Evolutionary conservation across 2,797 vertebrate species (phyloP), one percentile per base, ranked within the genome.

Genomic region (Onychomys arenicola): DNA sequence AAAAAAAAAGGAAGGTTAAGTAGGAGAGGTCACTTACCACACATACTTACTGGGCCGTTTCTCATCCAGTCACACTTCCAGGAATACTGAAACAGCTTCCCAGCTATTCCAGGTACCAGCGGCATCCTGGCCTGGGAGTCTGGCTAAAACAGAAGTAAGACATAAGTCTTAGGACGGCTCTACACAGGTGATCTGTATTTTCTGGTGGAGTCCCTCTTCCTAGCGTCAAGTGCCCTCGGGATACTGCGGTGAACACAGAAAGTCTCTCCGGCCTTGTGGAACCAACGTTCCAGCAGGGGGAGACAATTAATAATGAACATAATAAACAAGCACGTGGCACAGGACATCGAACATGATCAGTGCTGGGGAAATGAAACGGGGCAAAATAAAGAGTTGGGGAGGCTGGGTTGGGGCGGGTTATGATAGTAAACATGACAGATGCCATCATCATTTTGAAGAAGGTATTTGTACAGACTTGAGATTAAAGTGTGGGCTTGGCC

Each of bases 231-330:
- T 34, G n/a, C 37, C 32, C 13, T 83, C 21, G 85, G 23, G 55
- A 63, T 90, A 37, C 27, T 57, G 69, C 61, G 17, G 17, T 83
- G 75, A 94, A 77, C 59, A 69, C 89, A 91, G 65, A 61, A 84
- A 49, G 71, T n/a, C 37, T 84, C 65, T 84, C 65, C 67, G n/a
- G 16, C 52, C 40, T 86, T 40, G 43, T 77, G 80, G 71, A 57
- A n/a, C 34, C 46, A 86, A 80, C 2, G n/a, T 93, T 90, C 73
- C 87, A 96, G 93, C 19, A 57, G 76, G 19, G 67, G 71, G 67
- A 97, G 63, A 92, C 46, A 95, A 59, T 89, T 76, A 94, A 78
- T 88, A 96, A 92, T 90, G 71, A 93, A 89, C 40, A 23, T 63
- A 77, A 83, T 87, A 88, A 91, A 87, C 32, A 78, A 90, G 71